Evolutionary conservation across 2,113 vertebrate species (phyloP).

Genomic region (Balaeniceps rex): DNA sequence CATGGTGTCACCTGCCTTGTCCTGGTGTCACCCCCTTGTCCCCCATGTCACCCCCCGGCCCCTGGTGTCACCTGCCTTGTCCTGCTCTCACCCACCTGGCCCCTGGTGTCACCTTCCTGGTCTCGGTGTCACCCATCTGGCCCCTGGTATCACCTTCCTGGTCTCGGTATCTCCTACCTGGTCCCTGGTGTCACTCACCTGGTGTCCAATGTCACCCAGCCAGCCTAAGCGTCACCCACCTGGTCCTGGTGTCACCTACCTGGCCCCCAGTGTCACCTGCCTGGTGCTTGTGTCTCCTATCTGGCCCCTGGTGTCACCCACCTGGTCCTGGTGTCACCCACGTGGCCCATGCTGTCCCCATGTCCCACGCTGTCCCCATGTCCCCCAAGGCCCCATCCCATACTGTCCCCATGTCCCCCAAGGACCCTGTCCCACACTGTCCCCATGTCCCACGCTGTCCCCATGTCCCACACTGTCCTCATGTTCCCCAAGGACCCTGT

Average conservation of each 20-base stretch:
- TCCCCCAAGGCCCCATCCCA: background rate
- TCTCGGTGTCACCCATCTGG: background rate
- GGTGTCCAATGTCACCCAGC: too few species aligned
- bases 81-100: background rate
- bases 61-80: too few species aligned
- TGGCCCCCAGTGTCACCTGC: too few species aligned
- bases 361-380: background rate
- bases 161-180: background rate
- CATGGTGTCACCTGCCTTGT: too few species aligned
- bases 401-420: background rate
- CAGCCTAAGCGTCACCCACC: too few species aligned
- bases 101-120: background rate
- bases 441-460: background rate
- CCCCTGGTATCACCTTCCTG: too few species aligned
- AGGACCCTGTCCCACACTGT: background rate
- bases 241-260: background rate
- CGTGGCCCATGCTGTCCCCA: background rate
- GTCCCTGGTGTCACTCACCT: background rate
- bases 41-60: too few species aligned
- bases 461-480: background rate
- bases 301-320: background rate
- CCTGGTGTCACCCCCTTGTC: too few species aligned
- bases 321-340: background rate
- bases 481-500: background rate
- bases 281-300: too few species aligned